A percentile compares a stretch with the other conserved stretches of the same genome.
Evolutionary conservation across 1,140 invertebrate species (phyloP).

Genomic region (Conus ventricosus): DNA sequence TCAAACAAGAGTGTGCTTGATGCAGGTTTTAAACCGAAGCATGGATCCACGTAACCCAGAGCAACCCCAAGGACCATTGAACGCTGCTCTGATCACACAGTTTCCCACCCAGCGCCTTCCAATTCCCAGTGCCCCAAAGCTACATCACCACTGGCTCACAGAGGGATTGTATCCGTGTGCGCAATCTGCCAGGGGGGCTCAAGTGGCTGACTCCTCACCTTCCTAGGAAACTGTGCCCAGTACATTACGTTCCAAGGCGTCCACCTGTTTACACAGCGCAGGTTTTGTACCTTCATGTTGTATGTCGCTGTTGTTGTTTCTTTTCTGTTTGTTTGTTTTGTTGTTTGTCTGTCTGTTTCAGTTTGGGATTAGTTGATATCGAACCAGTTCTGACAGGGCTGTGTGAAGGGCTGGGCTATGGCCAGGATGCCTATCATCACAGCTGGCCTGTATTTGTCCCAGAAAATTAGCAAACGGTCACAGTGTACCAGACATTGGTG

Average conservation of each 20-base stretch:
- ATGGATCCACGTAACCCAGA: conserved; percentile 82
- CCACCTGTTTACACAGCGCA: conserved; percentile 98
- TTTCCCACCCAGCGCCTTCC: conserved; percentile 50
- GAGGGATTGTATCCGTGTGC: conserved; percentile 92
- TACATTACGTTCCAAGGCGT: conserved; percentile 99
- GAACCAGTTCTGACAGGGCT: no score
- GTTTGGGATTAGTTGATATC: no score
- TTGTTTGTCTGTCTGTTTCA: background rate
- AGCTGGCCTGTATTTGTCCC: no score
- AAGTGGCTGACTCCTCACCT: conserved; percentile 96
- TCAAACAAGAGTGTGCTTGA: no score
- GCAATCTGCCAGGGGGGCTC: conserved; percentile 95
- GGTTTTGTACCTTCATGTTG: conserved; percentile 59
- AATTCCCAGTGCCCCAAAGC: conserved; percentile 79
- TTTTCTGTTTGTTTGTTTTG: background rate
- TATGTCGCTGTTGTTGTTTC: background rate
- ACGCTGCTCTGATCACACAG: conserved; percentile 60
- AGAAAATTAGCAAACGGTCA: no score
- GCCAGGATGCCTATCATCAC: no score
- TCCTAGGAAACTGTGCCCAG: conserved; percentile 96
- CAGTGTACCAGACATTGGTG: no score
- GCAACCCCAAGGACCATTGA: conserved; percentile 56
- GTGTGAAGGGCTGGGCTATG: no score
- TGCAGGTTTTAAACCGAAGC: conserved; percentile 91
- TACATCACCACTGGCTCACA: conserved; percentile 92